Conservation (phyloP, 2,888 invertebrate genomes). For the Spatulosminthurus flaviceps region DNA sequence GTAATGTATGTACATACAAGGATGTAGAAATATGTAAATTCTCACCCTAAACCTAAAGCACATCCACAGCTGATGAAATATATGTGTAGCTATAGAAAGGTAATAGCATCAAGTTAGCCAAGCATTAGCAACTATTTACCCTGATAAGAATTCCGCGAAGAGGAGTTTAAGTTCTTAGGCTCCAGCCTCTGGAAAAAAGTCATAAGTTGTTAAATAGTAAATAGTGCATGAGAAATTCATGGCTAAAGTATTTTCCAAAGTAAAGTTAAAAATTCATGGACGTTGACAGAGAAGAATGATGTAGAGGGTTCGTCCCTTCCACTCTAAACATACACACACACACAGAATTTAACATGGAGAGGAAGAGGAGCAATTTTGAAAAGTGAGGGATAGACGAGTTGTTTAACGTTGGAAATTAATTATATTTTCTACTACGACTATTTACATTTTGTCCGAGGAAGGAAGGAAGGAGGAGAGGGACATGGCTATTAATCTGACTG, state of each 20-base stretch:
- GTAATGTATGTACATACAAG: too few relatives aligned
- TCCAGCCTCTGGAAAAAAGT: neutral
- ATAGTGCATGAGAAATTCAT: neutral
- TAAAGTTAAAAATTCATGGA: neutral
- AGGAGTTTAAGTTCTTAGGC: too few relatives aligned
- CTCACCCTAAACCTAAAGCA: too few relatives aligned
- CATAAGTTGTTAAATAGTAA: neutral
- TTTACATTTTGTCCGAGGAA: neutral
- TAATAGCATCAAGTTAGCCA: too few relatives aligned
- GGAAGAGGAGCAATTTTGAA: neutral
- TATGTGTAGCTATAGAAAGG: too few relatives aligned
- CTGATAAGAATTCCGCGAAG: neutral
- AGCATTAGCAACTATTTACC: neutral
- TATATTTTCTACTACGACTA: constrained; percentile 12
- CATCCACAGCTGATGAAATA: too few relatives aligned
- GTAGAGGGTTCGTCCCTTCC: neutral
- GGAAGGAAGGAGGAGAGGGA: neutral
- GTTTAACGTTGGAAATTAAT: constrained; percentile 8
- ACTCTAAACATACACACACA: too few relatives aligned
- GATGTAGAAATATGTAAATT: too few relatives aligned
- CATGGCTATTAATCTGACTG: constrained; percentile 39
- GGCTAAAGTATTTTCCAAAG: neutral
- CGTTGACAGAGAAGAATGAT: constrained; percentile 12
- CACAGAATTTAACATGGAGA: too few relatives aligned
- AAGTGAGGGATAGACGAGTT: constrained; percentile 14